Base-by-base conservation (phyloP, 2,797 vertebrate species). In the Cossypha polioptera region DNA sequence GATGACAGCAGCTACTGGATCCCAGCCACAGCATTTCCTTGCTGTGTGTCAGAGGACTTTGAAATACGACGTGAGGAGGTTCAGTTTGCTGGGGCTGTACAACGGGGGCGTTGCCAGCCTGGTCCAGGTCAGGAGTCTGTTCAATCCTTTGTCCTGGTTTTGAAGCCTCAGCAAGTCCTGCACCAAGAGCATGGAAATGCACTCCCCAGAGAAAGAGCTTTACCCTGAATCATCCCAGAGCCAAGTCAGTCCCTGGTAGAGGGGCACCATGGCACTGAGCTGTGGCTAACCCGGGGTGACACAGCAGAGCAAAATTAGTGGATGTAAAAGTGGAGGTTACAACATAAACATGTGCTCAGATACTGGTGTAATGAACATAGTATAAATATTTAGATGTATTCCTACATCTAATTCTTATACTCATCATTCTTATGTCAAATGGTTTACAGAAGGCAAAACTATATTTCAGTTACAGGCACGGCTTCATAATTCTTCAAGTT, bases 301-400 rank as follows among this genome's bases (percentile, higher is more conserved):
- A 55, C 9, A 63, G 82, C 58, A 71, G 33, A 47, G 47, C 33
- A 55, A 35, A 72, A 65, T 59, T 26, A 83, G 62, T 5, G 0
- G 65, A 42, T 62, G 33, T 55, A 48, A 28, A 83, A 94, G 73
- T 73, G 58, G 85, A 78, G 88, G 43, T 88, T 92, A 73, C 51
- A 84, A 38, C 17, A 83, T 51, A 90, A 90, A 81, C 85, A 67
- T 33, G 25, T 3, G 10, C 66, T 97, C 72, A 75, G 47, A 86
- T 57, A 55, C 47, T 63, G 42, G 16, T 83, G 65, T 92, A 88
- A 80, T 69, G 81, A 93, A 74, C 0, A 0, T 65, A 86, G 61
- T 68, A 58, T 90, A 97, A 96, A 96, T 94, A 96, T 95, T 92
- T 93, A 83, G 87, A 92, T 83, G 76, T 89, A 65, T 96, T 83